Evolutionary conservation across 2,113 vertebrate species (phyloP), one percentile per base, ranked within the genome.

Genomic region (Calcarius ornatus): DNA sequence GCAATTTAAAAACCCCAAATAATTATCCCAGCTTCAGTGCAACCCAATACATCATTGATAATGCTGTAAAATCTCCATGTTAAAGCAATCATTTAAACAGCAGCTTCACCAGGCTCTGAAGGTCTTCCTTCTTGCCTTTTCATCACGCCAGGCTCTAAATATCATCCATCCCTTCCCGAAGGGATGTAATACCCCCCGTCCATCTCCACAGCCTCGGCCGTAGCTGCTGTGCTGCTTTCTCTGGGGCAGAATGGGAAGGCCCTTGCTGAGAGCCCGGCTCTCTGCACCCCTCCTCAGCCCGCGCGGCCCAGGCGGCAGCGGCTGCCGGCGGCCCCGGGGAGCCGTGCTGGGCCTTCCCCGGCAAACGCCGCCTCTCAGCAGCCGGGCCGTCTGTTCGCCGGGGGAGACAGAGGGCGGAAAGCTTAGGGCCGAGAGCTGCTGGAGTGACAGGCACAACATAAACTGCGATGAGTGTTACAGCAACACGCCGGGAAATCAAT

Each of bases 401-500:
- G 57, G 14, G 68, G 59, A 65, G 54, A 82, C 42, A 35, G 70
- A 81, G 66, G 60, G 73, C 0, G 22, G 79, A 77, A 90, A n/a
- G 63, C 86, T 82, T 31, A 2, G 24, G 71, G 60, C 69, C 4
- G 25, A 82, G 83, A 90, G 93, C 72, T 9, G 22, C 88, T 6
- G 42, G 45, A 86, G 88, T 45, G 91, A 85, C 81, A 90, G 88
- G 82, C 89, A 91, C 94, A 89, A 83, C 81, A 86, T 88, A 90
- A 92, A 42, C 87, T 94, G 90, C 5, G 22, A 91, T 1, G 50
- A 85, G 81, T 27, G 71, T 68, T 86, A 68, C 43, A 57, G 37
- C 87, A 64, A 68, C 77, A 51, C 1, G 60, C 79, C 37, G 51
- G 72, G 95, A 84, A 91, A 91, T 75, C 15, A 51, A 14, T 47